phyloP scores from a whole-genome alignment of 2,888 invertebrate species.

The Linyphia triangularis region DNA sequence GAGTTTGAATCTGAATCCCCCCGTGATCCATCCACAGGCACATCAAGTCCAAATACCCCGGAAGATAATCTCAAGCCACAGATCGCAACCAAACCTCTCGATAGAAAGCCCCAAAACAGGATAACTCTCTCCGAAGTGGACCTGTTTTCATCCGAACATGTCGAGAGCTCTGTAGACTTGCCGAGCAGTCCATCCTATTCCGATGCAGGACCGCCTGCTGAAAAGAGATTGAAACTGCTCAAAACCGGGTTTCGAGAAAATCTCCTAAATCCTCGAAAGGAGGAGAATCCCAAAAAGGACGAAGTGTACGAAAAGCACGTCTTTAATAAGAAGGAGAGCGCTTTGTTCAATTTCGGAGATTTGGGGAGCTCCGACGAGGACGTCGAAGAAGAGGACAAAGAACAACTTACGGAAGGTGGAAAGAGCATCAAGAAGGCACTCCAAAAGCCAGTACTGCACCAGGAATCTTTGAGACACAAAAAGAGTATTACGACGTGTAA shows the following conservation, averaged over 20 bases:
- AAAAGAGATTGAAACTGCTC: background rate
- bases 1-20: background rate
- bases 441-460: background rate
- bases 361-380: conserved; percentile 61
- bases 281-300: conserved; percentile 20
- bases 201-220: background rate
- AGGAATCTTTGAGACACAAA: too few species aligned
- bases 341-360: conserved; percentile 44
- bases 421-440: conserved; percentile 42
- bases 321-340: background rate
- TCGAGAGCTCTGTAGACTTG: background rate
- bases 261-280: conserved; percentile 1
- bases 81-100: background rate
- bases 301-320: background rate
- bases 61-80: background rate
- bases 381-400: conserved; percentile 44
- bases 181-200: background rate
- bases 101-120: background rate
- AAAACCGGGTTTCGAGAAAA: background rate
- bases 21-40: background rate
- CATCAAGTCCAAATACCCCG: background rate
- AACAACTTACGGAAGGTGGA: conserved; percentile 43
- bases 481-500: conserved; percentile 12
- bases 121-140: background rate
- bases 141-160: background rate